Evolutionary conservation across 2,888 invertebrate genomes (phyloP), one percentile per base, ranked within the genome.

Genomic region (Escarpia spicata): DNA sequence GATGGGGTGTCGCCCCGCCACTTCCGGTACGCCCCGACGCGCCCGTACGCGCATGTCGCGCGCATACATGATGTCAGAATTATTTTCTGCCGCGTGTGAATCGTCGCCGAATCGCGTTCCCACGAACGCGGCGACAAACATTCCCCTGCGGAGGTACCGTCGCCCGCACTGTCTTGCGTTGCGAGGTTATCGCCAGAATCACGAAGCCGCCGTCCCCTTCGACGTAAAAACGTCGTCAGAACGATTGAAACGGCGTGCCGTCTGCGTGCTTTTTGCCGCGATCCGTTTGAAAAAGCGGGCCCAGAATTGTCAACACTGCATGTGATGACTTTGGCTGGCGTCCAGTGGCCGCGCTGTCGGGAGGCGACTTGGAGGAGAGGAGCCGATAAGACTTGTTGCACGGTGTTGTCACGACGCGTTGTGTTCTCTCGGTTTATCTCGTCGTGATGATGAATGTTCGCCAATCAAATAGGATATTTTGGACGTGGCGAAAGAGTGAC

Each of bases 11-110:
- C 19, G 75, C 75, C 75, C 75, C n/a, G 75, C 75, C 75, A 75
- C 26, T 75, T 75, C 75, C 75, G 75, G 75, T 75, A 75, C 75
- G 75, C 19, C 75, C 75, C 75, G 75, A 75, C n/a, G 4, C 4
- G 75, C n/a, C 75, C 75, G 75, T 75, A n/a, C 75, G 75, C 75
- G 75, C 75, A 75, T n/a, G 26, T 75, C 75, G n/a, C n/a, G n/a
- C n/a, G 75, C 75, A 75, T 75, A 75, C 75, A 75, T 75, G 75
- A 75, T 75, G 75, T 75, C 75, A 75, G 75, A 75, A 75, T 75
- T 75, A 75, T 75, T 75, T 75, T 75, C 75, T 75, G 75, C 75
- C 75, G 75, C 75, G 75, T 75, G 75, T 75, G 75, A 75, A 75
- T 75, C 75, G 75, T n/a, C 75, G 75, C 75, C 75, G 75, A 75